Evolutionary conservation across 2,888 invertebrate genomes (phyloP), one percentile per base, ranked within the genome.

Genomic region (Pristionchus mayeri): DNA sequence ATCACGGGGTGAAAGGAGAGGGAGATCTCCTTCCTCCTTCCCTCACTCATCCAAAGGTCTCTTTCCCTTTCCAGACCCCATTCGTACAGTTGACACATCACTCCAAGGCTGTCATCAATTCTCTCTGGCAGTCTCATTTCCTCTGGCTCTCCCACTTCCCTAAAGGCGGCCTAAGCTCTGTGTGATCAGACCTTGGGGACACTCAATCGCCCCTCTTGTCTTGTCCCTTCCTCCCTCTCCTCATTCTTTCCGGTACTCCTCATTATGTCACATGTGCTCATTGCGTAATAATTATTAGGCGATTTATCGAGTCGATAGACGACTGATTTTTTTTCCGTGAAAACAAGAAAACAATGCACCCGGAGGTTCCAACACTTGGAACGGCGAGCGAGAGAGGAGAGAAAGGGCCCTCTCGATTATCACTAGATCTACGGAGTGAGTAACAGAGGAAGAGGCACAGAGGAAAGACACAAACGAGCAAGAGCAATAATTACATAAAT

Each of bases 291-390:
- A 71, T 71, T 71, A 71, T 71, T 71, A 71, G 71, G 40, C 71
- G 71, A 18, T 71, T 71, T 71, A 71, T 71, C 71, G 71, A 71
- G 71, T 71, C 71, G 71, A 71, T 71, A 40, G 40, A 16, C 21
- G 54, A 34, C 71, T 34, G 71, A 71, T 24, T 63, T n/a, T n/a
- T n/a, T n/a, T n/a, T 63, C 30, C 30, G 34, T 30, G 21, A 37
- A 60, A 63, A 30, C 27, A 63, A 34, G 34, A 71, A 44, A 44
- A 44, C n/a, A 24, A 71, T 34, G 40, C 71, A 71, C 71, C 71
- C 71, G 71, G 40, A n/a, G 71, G 44, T 34, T 71, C 71, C 71
- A 71, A 71, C 71, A 71, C 71, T 71, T 71, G 71, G 71, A 71
- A 34, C 27, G 37, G 37, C 71, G 71, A 71, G 71, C 71, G 71